Conservation (phyloP, 2,113 vertebrate genomes). For the Phyllostomus discolor region DNA sequence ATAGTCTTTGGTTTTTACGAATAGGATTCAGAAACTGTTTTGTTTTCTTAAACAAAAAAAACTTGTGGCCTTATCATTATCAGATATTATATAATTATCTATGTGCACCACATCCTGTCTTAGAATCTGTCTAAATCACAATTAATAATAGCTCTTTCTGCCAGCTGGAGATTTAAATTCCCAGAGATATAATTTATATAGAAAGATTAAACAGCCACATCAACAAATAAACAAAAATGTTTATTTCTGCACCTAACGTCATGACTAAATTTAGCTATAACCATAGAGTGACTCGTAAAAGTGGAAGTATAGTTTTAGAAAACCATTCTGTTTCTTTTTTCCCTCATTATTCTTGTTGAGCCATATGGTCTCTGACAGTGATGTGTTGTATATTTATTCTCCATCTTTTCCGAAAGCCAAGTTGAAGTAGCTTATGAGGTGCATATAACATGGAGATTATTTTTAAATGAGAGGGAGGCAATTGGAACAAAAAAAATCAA, state of each 20-base stretch:
- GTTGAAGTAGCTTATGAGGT: background rate
- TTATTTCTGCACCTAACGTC: background rate
- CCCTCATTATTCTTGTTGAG: slow-evolving; percentile 7
- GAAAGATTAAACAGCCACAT: background rate
- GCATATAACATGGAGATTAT: background rate
- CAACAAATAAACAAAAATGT: slow-evolving; percentile 18
- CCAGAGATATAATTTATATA: background rate
- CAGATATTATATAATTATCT: background rate
- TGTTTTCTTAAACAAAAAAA: background rate
- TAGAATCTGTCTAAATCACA: background rate
- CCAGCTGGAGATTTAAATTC: background rate
- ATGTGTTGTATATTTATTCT: slow-evolving; percentile 1
- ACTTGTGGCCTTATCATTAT: background rate
- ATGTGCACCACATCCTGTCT: background rate
- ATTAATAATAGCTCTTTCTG: slow-evolving; percentile 19
- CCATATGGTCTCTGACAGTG: slow-evolving; percentile 34
- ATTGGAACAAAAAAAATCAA: background rate
- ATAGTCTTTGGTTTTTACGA: background rate
- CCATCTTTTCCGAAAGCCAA: background rate
- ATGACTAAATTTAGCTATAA: slow-evolving; percentile 11
- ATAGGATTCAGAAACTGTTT: background rate
- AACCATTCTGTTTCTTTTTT: background rate
- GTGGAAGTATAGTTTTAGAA: background rate
- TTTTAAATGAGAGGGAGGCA: background rate
- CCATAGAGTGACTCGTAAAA: background rate